These are phyloP conservation scores for Paradoxurus hermaphroditus DNA, from an alignment of 2,113 vertebrate species.

Conservation along the genomic window DNA sequence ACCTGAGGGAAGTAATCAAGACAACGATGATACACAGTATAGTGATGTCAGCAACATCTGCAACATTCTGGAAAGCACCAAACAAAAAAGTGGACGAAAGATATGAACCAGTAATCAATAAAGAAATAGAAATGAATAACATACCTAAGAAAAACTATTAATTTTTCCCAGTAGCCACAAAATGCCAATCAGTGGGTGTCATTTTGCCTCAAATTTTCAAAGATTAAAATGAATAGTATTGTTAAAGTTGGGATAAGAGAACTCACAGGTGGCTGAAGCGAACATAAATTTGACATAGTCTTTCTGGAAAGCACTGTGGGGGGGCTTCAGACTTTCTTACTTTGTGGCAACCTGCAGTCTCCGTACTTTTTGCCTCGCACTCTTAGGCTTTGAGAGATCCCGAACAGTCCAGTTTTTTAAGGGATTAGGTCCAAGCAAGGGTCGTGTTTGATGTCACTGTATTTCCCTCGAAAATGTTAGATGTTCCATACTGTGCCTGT, in stretches of 20 bases:
- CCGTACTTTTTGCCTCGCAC: neutral
- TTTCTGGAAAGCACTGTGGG: neutral
- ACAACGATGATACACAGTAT: neutral
- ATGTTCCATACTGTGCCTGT: neutral
- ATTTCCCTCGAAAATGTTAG: neutral
- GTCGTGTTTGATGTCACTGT: neutral
- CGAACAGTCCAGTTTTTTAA: neutral
- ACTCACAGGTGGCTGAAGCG: neutral
- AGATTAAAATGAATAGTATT: neutral
- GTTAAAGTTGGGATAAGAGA: neutral
- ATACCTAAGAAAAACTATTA: neutral
- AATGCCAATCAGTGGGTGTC: neutral
- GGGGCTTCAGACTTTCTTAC: neutral
- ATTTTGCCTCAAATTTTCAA: neutral
- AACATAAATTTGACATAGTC: neutral
- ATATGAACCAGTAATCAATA: neutral
- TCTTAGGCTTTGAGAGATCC: neutral
- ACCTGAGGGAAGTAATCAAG: neutral
- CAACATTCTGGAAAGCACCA: neutral
- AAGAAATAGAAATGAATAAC: neutral
- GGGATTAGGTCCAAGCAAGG: neutral
- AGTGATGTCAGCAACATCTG: neutral
- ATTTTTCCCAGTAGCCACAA: neutral
- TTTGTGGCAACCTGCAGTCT: neutral
- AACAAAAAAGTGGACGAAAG: neutral